These are phyloP conservation scores for Spea bombifrons DNA, from an alignment of 2,113 vertebrate genomes.

Conservation along the genomic window DNA sequence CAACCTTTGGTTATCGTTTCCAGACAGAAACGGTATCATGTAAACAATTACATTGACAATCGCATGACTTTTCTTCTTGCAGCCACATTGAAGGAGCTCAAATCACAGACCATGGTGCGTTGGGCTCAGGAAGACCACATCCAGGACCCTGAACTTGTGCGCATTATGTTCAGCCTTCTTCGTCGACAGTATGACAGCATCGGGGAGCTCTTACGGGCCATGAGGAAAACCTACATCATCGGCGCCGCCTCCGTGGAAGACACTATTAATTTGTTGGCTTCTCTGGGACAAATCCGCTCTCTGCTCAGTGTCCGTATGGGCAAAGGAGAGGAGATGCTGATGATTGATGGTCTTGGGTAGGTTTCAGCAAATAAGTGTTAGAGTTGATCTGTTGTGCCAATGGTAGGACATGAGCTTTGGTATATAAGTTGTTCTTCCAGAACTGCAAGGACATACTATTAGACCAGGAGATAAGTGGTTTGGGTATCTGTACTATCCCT, in stretches of 20 bases:
- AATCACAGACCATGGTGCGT: slow-evolving; percentile 94
- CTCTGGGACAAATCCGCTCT: slow-evolving; percentile 93
- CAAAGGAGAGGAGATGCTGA: slow-evolving; percentile 93
- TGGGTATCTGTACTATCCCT: too few species aligned
- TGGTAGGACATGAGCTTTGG: too few species aligned
- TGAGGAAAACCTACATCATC: slow-evolving; percentile 94
- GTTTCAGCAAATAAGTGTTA: slow-evolving; percentile 33
- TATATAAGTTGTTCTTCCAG: too few species aligned
- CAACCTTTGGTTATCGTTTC: too few species aligned
- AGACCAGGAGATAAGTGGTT: too few species aligned
- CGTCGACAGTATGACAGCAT: slow-evolving; percentile 94
- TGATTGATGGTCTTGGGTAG: slow-evolving; percentile 95
- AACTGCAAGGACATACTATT: too few species aligned
- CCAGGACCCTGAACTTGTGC: slow-evolving; percentile 89
- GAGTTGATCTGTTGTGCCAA: too few species aligned
- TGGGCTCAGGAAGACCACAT: slow-evolving; percentile 96
- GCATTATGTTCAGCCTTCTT: slow-evolving; percentile 93
- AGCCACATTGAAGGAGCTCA: slow-evolving; percentile 93
- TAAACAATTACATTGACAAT: too few species aligned
- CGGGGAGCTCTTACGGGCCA: slow-evolving; percentile 87
- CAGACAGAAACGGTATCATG: too few species aligned
- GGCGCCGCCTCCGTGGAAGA: slow-evolving; percentile 88
- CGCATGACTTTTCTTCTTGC: too few species aligned
- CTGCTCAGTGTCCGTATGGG: slow-evolving; percentile 96
- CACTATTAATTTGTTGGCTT: slow-evolving; percentile 87